Evolutionary conservation across 2,113 vertebrate species (phyloP).

Genomic region (Cottus gobio): DNA sequence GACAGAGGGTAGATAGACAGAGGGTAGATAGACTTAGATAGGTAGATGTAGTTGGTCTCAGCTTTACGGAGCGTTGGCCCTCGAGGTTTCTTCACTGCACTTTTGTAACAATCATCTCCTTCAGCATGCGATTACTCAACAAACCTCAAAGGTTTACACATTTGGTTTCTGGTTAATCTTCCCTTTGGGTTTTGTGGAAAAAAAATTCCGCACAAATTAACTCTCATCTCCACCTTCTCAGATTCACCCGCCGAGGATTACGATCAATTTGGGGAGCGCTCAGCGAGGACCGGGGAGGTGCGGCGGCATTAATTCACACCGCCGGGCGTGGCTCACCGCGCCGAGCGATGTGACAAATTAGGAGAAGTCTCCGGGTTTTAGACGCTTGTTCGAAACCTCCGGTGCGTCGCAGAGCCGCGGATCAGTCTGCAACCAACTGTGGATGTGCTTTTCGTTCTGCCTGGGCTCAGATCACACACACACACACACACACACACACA

Average conservation of each 20-base stretch:
- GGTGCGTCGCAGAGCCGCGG: background rate
- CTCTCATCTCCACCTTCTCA: constrained; percentile 42
- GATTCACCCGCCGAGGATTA: constrained; percentile 55
- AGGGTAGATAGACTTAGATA: too few relatives aligned
- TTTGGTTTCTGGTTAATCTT: constrained; percentile 66
- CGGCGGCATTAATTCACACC: constrained; percentile 30
- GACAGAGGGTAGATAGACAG: too few relatives aligned
- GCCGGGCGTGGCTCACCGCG: background rate
- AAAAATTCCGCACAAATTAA: constrained; percentile 38
- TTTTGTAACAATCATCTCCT: constrained; percentile 42
- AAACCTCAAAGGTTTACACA: constrained; percentile 17
- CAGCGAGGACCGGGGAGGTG: constrained; percentile 22
- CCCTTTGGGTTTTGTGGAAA: too few relatives aligned
- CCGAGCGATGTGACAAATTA: constrained; percentile 42
- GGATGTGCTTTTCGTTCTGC: constrained; percentile 17
- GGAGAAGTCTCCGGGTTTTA: constrained; percentile 29
- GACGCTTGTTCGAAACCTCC: constrained; percentile 4
- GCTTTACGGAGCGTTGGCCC: constrained; percentile 38
- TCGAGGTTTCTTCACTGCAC: constrained; percentile 34
- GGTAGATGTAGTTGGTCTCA: constrained; percentile 28
- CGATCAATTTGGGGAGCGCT: constrained; percentile 60
- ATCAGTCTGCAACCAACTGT: background rate
- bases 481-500: background rate
- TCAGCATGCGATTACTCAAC: constrained; percentile 38
- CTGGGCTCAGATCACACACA: constrained; percentile 1